Base-by-base conservation (phyloP, 2,888 invertebrate genomes). In the Xanthostigma xanthostigma region DNA sequence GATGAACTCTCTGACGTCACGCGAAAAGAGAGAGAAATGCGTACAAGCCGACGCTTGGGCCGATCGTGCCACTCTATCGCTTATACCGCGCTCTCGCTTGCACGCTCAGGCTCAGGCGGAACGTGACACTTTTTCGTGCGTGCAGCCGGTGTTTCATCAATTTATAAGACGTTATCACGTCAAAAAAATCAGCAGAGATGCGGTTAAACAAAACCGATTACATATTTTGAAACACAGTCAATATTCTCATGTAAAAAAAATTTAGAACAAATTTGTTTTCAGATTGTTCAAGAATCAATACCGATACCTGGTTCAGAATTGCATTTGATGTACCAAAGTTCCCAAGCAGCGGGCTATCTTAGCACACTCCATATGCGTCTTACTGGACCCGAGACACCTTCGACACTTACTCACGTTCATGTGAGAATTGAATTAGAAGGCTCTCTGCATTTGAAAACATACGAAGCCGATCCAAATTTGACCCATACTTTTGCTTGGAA, bases 401-500 rank as follows among this genome's bases (percentile, higher is more conserved):
- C 78, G 45, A 80, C 87, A 1, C 71, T 95, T 49, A 81, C 85
- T 4, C 82, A 89, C 59, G 92, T 98, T 0, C 92, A 95, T 65
- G 85, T 98, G 13, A 79, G 88, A 56, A 88, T 91, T 0, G 89
- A 89, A 62, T 91, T 94, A 51, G 94, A 95, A 67, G 96, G 96
- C 6, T 89, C 91, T 2, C 72, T 92, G 11, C 88, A 93, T 66
- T 85, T 91, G 11, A 87, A 88, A 66, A 84, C 85, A 1, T 95
- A 97, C 65, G 96, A 96, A 68, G 95, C 97, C 0, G 95, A 95
- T 67, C 91, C 95, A 0, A 89, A 92, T 64, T 72, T 98, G 50
- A 89, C 88, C 46, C 94, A 95, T 67, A 92, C 90, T 9, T 98
- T 95, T 64, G 90, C 94, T 2, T 99, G 98, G 98, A 94, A 95